Evolutionary conservation across 2,113 vertebrate species (phyloP).

Genomic region (Regulus satrapa): DNA sequence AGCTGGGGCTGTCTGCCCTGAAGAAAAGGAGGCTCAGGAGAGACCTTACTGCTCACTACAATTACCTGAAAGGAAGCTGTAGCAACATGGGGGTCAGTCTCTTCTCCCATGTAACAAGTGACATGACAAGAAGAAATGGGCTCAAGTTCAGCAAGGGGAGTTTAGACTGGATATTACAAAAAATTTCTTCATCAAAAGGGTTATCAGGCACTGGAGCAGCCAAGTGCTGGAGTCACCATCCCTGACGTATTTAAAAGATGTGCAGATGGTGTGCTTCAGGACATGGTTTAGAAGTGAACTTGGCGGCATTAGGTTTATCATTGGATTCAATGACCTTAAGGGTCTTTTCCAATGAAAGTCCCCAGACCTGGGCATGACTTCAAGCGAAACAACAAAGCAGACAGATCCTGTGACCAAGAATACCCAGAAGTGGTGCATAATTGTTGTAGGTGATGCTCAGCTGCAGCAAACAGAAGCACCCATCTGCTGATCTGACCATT

Average conservation of each 20-base stretch:
- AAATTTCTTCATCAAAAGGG: not conserved
- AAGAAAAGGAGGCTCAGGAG: not conserved
- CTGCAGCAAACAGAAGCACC: not conserved
- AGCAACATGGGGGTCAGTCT: rapidly evolving
- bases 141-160: not conserved
- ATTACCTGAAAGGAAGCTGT: not conserved
- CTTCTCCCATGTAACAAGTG: not conserved
- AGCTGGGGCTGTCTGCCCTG: not conserved
- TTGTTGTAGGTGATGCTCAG: rapidly evolving
- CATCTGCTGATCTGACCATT: not conserved
- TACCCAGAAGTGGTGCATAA: not conserved
- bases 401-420: not conserved
- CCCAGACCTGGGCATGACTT: not conserved
- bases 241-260: not conserved
- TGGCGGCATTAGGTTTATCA: not conserved
- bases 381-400: not conserved
- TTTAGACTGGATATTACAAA: not conserved
- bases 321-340: not conserved
- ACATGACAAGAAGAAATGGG: not conserved
- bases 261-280: not conserved
- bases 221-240: not conserved
- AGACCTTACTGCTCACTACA: not conserved
- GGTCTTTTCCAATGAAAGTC: not conserved
- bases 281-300: not conserved
- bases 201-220: not conserved